Percentiles rank a stretch among this genome's conserved stretches.
Conservation (phyloP, 2,888 invertebrate genomes). For the Rotaria sp. region DNA sequence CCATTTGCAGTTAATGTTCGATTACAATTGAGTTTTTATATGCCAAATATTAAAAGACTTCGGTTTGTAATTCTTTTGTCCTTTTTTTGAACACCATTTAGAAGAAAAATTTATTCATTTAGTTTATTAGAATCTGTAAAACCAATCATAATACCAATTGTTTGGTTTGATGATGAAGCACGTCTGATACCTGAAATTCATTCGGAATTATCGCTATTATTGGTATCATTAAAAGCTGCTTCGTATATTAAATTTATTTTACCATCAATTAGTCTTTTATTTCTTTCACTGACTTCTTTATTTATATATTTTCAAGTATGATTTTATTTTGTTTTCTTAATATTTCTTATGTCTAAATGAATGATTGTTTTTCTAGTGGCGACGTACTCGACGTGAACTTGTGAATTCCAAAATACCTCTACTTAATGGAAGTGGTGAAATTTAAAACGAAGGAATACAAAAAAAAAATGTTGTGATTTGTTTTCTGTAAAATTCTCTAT, state of each 20-base stretch:
- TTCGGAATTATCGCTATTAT: neutral
- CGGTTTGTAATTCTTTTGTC: neutral
- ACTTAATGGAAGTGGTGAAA: neutral
- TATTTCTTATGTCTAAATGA: neutral
- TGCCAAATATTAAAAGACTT: neutral
- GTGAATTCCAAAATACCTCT: neutral
- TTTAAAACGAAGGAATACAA: neutral
- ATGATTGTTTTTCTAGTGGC: neutral
- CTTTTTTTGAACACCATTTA: neutral
- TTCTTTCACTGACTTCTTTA: neutral
- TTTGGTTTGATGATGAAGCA: conserved; percentile 14
- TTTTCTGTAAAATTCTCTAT: too few relatives aligned
- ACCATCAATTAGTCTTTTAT: neutral
- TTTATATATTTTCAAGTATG: neutral
- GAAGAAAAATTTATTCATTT: neutral
- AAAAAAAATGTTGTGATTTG: neutral
- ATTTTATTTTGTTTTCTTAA: neutral
- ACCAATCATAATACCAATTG: neutral
- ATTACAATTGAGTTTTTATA: conserved; percentile 7
- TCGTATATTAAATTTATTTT: neutral
- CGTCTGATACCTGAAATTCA: neutral
- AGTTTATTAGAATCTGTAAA: neutral
- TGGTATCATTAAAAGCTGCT: neutral
- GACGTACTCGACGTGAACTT: neutral
- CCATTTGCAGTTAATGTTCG: conserved; percentile 22